A percentile compares a stretch with the other conserved stretches of the same genome.
phyloP scores from a whole-genome alignment of 2,888 invertebrate species.

The Andrena camellia region DNA sequence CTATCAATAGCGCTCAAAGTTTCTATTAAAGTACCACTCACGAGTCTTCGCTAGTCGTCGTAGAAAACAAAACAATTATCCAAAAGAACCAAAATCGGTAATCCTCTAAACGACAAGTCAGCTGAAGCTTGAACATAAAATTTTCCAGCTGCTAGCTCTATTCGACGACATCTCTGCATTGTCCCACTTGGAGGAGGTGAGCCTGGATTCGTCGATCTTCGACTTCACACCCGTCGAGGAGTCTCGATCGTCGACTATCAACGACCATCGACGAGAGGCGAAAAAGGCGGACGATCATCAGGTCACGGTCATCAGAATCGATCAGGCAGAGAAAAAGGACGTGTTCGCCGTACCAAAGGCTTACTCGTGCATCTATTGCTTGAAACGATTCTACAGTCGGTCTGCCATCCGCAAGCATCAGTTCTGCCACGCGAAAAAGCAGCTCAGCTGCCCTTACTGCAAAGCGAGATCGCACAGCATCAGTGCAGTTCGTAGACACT shows the following conservation, averaged over 20 bases:
- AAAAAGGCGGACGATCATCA: background rate
- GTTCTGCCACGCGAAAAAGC: constrained; percentile 25
- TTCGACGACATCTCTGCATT: constrained; percentile 29
- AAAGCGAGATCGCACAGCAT: background rate
- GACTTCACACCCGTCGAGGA: background rate
- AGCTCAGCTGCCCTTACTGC: constrained; percentile 27
- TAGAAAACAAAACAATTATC: too few species aligned
- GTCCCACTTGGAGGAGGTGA: constrained; percentile 7
- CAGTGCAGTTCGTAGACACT: constrained; percentile 19
- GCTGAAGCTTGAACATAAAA: background rate
- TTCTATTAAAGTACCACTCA: too few species aligned
- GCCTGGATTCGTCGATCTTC: background rate
- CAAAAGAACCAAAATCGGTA: too few species aligned
- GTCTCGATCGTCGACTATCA: background rate
- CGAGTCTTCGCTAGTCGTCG: too few species aligned
- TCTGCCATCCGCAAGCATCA: constrained; percentile 34
- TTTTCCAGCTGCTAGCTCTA: constrained; percentile 41
- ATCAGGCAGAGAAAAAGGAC: background rate
- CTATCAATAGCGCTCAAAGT: too few species aligned
- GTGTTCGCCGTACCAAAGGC: constrained; percentile 39
- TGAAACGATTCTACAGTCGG: constrained; percentile 28
- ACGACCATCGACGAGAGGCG: background rate
- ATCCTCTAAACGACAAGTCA: too few species aligned
- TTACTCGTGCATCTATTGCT: constrained; percentile 41
- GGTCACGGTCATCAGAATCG: background rate